Base-by-base conservation (phyloP, 2,888 invertebrate genomes). In the Drosophila nigritarsus region DNA sequence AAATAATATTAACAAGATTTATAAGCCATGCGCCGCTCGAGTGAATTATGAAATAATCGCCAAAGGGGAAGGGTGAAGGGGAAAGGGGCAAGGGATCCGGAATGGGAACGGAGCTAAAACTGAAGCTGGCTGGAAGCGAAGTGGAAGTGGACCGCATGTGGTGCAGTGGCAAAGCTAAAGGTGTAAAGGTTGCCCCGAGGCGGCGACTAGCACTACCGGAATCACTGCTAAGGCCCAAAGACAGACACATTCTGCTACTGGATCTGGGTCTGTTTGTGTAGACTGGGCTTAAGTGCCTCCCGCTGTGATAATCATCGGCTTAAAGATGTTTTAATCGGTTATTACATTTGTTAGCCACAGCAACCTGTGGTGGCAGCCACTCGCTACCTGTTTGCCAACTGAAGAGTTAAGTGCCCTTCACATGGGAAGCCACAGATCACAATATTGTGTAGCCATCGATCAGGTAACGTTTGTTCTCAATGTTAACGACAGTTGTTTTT, bases 281-380 rank as follows among this genome's bases (percentile, higher is more conserved):
- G 55, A 38, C 49, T 29, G 56, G 42, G 65, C 48, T 42, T 58
- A 20, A 40, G 51, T 49, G 45, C 73, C 83, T 55, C 92, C 91
- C 63, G 92, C 92, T 92, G 92, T 73, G 93, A 84, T 92, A 92
- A 92, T 92, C 82, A 83, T 78, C 73, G 80, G 86, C 85, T 90
- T 90, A 90, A 90, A 91, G 82, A 90, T 91, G 87, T 88, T 89
- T 91, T 91, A 87, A 87, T 90, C 89, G 90, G 89, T 85, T 85
- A 88, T 90, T 90, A 85, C 89, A 85, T 86, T 90, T 83, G 85
- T 76, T 78, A 24, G 65, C 64, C 51, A 55, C 45, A 15, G 59
- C 60, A 65, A 49, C 53, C 59, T 36, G 58, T 32, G 62, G 65
- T 32, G 73, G 66, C 66, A 53, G 64, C 30, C 49, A 48, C 49